Evolutionary conservation across 2,888 invertebrate genomes (phyloP).

Genomic region (Nemurella pictetii): DNA sequence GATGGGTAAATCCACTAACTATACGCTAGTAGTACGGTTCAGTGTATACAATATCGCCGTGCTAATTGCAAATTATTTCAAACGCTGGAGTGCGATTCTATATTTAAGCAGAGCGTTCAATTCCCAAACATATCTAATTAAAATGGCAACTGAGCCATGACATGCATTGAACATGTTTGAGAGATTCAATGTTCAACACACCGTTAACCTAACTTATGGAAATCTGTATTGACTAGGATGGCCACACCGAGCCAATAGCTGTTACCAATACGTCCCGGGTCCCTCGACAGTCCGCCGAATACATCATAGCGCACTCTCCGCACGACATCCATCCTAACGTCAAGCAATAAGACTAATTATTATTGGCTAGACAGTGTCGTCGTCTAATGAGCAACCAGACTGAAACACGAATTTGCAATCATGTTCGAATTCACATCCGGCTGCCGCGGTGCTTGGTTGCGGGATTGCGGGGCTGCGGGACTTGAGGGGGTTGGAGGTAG

Average conservation of each 20-base stretch:
- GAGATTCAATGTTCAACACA: background rate
- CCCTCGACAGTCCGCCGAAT: background rate
- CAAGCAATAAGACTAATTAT: background rate
- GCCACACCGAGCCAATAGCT: background rate
- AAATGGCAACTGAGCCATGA: background rate
- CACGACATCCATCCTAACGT: background rate
- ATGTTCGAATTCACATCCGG: background rate
- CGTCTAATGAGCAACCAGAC: constrained; percentile 1
- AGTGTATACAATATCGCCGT: too few species aligned
- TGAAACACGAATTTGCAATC: constrained; percentile 5
- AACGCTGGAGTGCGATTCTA: background rate
- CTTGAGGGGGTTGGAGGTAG: background rate
- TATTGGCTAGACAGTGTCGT: background rate
- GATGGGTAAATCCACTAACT: too few species aligned
- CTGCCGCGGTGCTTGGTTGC: too few species aligned
- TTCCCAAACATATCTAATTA: too few species aligned
- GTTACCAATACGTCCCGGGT: background rate
- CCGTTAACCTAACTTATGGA: background rate
- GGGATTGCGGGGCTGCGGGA: background rate
- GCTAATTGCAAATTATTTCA: background rate
- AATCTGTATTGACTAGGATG: background rate
- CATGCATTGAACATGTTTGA: background rate
- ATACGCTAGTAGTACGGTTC: too few species aligned
- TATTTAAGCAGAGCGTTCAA: background rate
- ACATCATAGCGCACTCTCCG: background rate